Conservation (phyloP, 30 jellyfish, hydroid and myxozoan species). For the Aurelia sp. region DNA sequence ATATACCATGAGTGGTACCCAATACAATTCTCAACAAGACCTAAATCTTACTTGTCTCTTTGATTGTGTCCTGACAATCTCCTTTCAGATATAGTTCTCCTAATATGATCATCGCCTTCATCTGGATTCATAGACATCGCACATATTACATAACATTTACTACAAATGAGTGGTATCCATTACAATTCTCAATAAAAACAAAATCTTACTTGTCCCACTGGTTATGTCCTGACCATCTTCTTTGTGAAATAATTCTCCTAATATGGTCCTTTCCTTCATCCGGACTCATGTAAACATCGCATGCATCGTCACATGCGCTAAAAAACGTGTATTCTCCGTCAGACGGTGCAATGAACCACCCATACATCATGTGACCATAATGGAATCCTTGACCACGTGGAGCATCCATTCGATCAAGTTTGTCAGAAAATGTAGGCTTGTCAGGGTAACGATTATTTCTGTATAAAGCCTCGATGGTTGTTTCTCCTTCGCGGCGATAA, state of each 20-base stretch:
- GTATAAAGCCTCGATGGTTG: slow-evolving; percentile 92
- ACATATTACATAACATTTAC: slow-evolving; percentile 27
- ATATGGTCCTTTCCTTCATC: slow-evolving; percentile 97
- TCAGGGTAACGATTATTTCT: slow-evolving; percentile 91
- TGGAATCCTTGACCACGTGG: slow-evolving; percentile 81
- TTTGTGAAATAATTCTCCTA: slow-evolving; percentile 89
- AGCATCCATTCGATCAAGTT: slow-evolving; percentile 86
- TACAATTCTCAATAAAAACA: background rate
- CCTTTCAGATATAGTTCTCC: slow-evolving; percentile 87
- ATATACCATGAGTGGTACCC: too few species aligned
- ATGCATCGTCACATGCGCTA: slow-evolving; percentile 98
- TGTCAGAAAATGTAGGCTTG: slow-evolving; percentile 51
- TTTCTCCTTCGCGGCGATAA: slow-evolving; percentile 86
- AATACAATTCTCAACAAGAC: too few species aligned
- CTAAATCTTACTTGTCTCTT: slow-evolving; percentile 91
- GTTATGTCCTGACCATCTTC: slow-evolving; percentile 95
- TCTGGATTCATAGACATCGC: slow-evolving; percentile 99
- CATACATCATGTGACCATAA: slow-evolving; percentile 98
- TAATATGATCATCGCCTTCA: slow-evolving; percentile 92
- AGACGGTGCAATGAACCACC: slow-evolving; percentile 95
- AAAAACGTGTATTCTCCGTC: slow-evolving; percentile 96
- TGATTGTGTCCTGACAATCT: slow-evolving; percentile 93
- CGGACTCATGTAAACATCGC: slow-evolving; percentile 98
- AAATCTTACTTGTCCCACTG: slow-evolving; percentile 97
- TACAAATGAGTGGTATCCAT: background rate